These are phyloP conservation scores for Actias luna DNA, from an alignment of 2,888 invertebrate genomes.

Conservation along the genomic window DNA sequence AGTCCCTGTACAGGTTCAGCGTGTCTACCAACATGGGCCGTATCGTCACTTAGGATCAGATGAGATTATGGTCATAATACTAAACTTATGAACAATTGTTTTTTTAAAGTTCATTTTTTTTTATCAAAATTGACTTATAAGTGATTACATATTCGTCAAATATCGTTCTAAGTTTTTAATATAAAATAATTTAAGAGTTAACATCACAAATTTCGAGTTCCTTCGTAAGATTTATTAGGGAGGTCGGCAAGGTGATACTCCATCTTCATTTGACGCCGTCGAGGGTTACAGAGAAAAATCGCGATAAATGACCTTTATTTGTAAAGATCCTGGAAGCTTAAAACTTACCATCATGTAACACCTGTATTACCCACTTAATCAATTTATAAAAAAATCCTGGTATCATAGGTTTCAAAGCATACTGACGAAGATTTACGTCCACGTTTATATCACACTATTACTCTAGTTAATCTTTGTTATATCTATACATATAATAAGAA, in stretches of 20 bases:
- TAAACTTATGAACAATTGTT: too few relatives aligned
- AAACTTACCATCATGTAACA: conserved; percentile 11
- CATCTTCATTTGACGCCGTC: conserved; percentile 48
- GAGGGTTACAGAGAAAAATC: conserved; percentile 29
- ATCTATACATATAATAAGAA: too few relatives aligned
- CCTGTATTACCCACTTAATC: neutral
- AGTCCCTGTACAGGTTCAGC: too few relatives aligned
- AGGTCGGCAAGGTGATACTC: conserved; percentile 39
- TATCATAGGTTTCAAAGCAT: neutral
- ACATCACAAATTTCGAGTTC: conserved; percentile 5
- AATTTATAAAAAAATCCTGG: neutral
- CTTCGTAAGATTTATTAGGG: conserved; percentile 38
- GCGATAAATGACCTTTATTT: conserved; percentile 48
- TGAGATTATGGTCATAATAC: too few relatives aligned
- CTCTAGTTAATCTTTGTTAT: too few relatives aligned
- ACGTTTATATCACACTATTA: too few relatives aligned
- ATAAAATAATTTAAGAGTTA: conserved; percentile 8
- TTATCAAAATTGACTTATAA: too few relatives aligned
- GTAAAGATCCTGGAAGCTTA: conserved; percentile 42
- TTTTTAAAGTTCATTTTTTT: too few relatives aligned
- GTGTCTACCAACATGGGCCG: too few relatives aligned
- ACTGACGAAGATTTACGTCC: neutral
- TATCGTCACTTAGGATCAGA: too few relatives aligned
- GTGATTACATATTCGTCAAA: neutral
- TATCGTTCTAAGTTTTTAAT: neutral